Evolutionary conservation across 2,113 vertebrate species (phyloP).

Genomic region (Eretmochelys imbricata): DNA sequence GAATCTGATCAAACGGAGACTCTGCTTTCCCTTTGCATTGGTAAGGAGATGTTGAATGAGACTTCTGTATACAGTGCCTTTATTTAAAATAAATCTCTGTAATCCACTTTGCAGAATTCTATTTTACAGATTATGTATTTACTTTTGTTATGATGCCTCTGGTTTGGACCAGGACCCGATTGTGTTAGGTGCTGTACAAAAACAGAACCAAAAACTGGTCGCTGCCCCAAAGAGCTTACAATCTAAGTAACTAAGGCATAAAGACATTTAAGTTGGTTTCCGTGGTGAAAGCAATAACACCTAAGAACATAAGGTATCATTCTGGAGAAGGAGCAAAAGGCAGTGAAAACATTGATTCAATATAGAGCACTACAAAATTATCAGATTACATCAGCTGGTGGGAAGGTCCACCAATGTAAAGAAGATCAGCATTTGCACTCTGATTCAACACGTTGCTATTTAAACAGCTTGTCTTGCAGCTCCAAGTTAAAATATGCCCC

Average conservation of each 20-base stretch:
- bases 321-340: neutral
- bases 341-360: neutral
- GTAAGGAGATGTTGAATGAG: neutral
- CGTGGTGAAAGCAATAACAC: neutral
- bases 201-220: neutral
- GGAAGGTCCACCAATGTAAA: neutral
- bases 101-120: neutral
- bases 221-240: neutral
- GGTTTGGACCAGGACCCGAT: neutral
- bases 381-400: neutral
- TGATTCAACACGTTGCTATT: neutral
- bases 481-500: neutral
- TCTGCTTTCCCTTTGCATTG: neutral
- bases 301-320: neutral
- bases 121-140: neutral
- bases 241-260: neutral
- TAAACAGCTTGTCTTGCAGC: neutral
- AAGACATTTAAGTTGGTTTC: neutral
- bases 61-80: neutral
- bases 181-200: neutral
- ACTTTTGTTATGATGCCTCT: neutral
- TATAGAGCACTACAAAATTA: neutral
- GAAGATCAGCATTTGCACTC: rapidly evolving
- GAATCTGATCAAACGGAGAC: neutral
- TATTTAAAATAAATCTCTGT: neutral